Conservation (phyloP, 2,797 vertebrate genomes). For the Manis crassicaudata region DNA sequence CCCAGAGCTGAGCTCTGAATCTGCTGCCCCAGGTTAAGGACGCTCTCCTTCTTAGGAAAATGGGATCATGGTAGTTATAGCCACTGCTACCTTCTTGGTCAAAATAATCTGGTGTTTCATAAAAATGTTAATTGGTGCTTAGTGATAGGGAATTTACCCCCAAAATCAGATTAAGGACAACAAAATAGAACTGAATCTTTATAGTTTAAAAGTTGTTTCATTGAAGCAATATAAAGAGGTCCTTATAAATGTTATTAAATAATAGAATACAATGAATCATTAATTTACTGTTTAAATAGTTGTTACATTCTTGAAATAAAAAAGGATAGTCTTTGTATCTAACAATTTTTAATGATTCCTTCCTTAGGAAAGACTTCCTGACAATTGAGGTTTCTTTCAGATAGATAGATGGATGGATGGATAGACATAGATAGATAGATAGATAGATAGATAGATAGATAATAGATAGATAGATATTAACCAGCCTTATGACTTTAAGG, state of each 20-base stretch:
- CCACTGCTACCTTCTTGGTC: neutral
- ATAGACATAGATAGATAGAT: no score
- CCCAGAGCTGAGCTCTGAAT: neutral
- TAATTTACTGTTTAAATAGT: conserved; percentile 56
- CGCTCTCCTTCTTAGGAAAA: neutral
- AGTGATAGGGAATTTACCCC: neutral
- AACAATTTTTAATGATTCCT: conserved; percentile 13
- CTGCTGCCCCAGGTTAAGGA: neutral
- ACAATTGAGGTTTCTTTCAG: neutral
- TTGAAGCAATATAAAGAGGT: conserved; percentile 31
- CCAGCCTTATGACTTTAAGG: neutral
- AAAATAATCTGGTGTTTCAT: conserved; percentile 16
- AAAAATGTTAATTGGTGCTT: neutral
- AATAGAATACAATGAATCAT: conserved; percentile 56
- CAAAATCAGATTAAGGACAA: neutral
- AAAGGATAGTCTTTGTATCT: neutral
- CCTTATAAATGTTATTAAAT: conserved; percentile 62
- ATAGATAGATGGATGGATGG: neutral
- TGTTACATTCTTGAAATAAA: conserved; percentile 30
- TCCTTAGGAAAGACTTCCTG: neutral
- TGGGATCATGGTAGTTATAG: neutral
- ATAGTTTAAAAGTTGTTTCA: conserved; percentile 37
- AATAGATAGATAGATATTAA: no score
- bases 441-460: neutral
- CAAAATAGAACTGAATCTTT: conserved; percentile 47